Percentiles rank a stretch among this genome's conserved stretches.
Evolutionary conservation across 2,797 vertebrate genomes (phyloP).

Genomic region (Pyrocephalus nanus): DNA sequence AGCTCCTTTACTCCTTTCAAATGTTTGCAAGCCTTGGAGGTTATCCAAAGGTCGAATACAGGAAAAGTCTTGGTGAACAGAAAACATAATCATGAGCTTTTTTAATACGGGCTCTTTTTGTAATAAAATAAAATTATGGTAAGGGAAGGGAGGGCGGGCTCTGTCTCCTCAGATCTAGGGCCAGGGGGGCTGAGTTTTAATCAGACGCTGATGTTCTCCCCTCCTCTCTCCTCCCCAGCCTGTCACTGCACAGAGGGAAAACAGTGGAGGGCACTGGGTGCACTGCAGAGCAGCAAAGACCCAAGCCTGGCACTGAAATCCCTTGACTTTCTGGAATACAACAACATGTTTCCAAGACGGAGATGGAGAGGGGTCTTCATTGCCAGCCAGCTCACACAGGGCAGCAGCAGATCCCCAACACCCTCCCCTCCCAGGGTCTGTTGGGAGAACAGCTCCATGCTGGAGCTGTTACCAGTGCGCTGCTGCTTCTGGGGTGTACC

Average conservation of each 20-base stretch:
- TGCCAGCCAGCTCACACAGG: neutral
- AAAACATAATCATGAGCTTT: conserved; percentile 76
- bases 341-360: neutral
- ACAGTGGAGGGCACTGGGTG: neutral
- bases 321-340: neutral
- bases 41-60: conserved; percentile 85
- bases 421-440: neutral
- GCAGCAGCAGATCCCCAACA: neutral
- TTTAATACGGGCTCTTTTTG: conserved; percentile 70
- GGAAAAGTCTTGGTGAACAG: conserved; percentile 80
- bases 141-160: conserved; percentile 61
- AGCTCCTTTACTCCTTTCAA: conserved; percentile 84
- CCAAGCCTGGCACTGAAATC: neutral
- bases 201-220: conserved; percentile 62
- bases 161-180: conserved; percentile 70
- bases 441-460: neutral
- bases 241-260: neutral
- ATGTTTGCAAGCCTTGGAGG: conserved; percentile 82
- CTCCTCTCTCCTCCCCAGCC: conserved; percentile 49
- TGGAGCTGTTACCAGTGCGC: neutral
- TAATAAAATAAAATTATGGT: conserved; percentile 77
- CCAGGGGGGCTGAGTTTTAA: conserved; percentile 72
- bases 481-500: neutral
- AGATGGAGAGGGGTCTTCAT: neutral
- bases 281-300: neutral